Evolutionary conservation across 2,888 invertebrate species (phyloP).

Genomic region (Neuroscelio doddi): DNA sequence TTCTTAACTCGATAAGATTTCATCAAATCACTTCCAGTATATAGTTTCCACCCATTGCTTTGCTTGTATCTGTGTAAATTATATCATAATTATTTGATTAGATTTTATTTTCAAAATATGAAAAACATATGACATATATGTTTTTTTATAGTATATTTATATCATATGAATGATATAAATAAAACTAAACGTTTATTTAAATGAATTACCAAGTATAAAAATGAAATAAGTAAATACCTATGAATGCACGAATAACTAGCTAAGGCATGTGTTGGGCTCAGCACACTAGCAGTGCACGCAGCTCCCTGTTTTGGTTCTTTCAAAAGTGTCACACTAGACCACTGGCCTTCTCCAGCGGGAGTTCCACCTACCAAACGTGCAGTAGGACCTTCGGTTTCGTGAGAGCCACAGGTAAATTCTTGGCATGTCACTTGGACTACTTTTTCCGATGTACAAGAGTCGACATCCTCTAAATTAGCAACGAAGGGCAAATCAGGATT

Average conservation of each 20-base stretch:
- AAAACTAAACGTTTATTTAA: no score
- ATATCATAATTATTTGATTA: no score
- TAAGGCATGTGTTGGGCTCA: slow-evolving; percentile 69
- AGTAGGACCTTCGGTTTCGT: slow-evolving; percentile 63
- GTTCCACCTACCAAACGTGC: slow-evolving; percentile 74
- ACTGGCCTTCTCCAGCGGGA: slow-evolving; percentile 73
- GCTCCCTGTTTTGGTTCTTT: slow-evolving; percentile 64
- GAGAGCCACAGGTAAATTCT: slow-evolving; percentile 71
- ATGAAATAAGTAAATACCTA: slow-evolving; percentile 57
- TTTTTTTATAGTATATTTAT: no score
- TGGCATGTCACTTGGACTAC: slow-evolving; percentile 75
- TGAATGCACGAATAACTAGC: slow-evolving; percentile 70
- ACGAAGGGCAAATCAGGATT: slow-evolving; percentile 64
- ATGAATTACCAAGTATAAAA: neutral
- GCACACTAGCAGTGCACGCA: slow-evolving; percentile 69
- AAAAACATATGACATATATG: no score
- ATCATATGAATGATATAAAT: no score
- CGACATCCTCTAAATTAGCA: slow-evolving; percentile 71
- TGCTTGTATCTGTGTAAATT: slow-evolving; percentile 61
- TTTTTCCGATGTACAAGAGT: slow-evolving; percentile 70
- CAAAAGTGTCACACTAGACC: slow-evolving; percentile 76
- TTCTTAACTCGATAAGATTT: slow-evolving; percentile 66
- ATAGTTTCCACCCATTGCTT: slow-evolving; percentile 65
- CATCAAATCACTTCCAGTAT: slow-evolving; percentile 60
- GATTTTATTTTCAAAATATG: no score